phyloP scores from a whole-genome alignment of 2,888 invertebrate species.

The Hirtodrosophila trivittata region DNA sequence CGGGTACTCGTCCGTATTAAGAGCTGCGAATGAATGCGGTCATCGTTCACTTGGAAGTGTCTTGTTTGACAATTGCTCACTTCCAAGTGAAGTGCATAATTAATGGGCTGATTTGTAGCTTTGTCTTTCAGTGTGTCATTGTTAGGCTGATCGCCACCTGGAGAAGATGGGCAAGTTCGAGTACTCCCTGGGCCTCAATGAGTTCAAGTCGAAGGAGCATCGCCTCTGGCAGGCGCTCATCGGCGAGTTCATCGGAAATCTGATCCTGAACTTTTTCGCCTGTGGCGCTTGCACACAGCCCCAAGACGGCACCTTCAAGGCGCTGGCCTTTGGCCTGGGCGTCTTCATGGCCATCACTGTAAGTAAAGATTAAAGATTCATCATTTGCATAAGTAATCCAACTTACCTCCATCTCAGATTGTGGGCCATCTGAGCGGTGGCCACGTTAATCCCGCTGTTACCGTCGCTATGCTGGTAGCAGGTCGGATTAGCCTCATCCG shows the following conservation, averaged over 20 bases:
- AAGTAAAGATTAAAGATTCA: conserved; percentile 61
- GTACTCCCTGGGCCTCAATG: conserved; percentile 88
- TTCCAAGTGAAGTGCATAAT: conserved; percentile 45
- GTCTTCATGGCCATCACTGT: conserved; percentile 93
- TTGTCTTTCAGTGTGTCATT: conserved; percentile 47
- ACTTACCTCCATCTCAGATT: too few species aligned
- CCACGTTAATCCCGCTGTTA: conserved; percentile 97
- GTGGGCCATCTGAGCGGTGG: conserved; percentile 95
- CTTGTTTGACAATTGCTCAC: conserved; percentile 57
- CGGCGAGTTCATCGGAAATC: conserved; percentile 93
- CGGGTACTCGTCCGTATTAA: conserved; percentile 30
- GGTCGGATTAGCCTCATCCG: conserved; percentile 91
- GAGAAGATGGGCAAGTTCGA: conserved; percentile 85
- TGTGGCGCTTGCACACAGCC: conserved; percentile 90
- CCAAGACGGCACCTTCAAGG: conserved; percentile 86
- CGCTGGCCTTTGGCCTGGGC: conserved; percentile 93
- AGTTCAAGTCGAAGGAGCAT: conserved; percentile 87
- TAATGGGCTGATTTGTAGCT: conserved; percentile 18
- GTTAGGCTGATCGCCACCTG: conserved; percentile 20
- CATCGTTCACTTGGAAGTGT: conserved; percentile 40
- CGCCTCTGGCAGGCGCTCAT: conserved; percentile 91
- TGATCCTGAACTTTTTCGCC: conserved; percentile 94
- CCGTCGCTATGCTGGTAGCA: conserved; percentile 90
- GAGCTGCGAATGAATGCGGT: conserved; percentile 50
- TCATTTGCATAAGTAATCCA: too few species aligned